Base-by-base conservation (phyloP, 2,888 invertebrate genomes). In the Diploptera punctata region DNA sequence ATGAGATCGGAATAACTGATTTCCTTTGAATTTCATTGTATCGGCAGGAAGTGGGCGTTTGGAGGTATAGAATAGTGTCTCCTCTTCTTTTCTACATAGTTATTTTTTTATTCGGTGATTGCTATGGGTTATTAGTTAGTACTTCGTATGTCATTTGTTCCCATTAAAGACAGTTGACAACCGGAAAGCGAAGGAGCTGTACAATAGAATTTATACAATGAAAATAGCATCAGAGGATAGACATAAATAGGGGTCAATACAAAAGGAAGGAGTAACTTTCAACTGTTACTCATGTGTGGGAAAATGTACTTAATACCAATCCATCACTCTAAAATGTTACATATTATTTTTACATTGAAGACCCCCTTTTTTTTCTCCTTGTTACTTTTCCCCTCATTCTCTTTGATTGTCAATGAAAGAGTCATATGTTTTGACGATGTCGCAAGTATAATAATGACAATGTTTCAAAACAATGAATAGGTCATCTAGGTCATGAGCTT, bases 91-190 rank as follows among this genome's bases (percentile, higher is more conserved):
- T 29, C 26, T 47, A 47, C 47, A n/a, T 47, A 3, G 7, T 13
- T 67, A 33, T 33, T 33, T 70, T 52, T 33, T 31, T 72, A 67
- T 67, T 68, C 68, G 72, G 68, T 68, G 72, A 65, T 72, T 68
- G 68, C 54, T 68, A 72, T 71, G 67, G 71, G 68, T 73, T 73
- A 73, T 73, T 73, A 73, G 67, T 71, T 67, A 68, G 71, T 68
- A 65, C 62, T 62, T 67, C 65, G 71, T 68, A 29, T 73, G 73
- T 73, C 73, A 71, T 73, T 73, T 71, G 73, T 70, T 71, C 72
- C 68, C 68, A 68, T 72, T 73, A 68, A 68, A 71, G 68, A 38
- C 60, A 61, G 71, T 71, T 71, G 73, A 71, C 73, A 71, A 73
- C 71, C 71, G 73, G 73, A 73, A 69, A 70, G 44, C 47, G 31